Evolutionary conservation across 2,113 vertebrate genomes (phyloP).

Genomic region (Lepus europaeus): DNA sequence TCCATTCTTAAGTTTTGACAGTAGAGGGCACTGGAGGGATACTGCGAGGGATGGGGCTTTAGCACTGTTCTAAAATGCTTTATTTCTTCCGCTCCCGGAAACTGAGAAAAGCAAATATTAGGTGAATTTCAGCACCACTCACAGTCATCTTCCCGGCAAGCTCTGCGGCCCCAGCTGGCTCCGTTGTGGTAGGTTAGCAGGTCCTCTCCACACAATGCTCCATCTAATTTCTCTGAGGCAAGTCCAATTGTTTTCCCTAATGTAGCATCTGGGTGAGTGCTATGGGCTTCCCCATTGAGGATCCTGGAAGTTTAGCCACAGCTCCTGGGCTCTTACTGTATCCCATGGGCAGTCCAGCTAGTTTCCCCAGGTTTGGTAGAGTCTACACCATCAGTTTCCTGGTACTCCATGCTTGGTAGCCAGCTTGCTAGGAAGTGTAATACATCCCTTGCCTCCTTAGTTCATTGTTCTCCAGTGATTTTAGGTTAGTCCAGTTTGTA

Average conservation of each 20-base stretch:
- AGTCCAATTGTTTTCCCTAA: neutral
- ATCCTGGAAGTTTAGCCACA: neutral
- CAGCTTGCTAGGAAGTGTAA: neutral
- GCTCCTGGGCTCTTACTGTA: neutral
- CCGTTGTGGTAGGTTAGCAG: neutral
- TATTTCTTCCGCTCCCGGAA: neutral
- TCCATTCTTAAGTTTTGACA: neutral
- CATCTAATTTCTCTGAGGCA: neutral
- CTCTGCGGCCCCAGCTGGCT: neutral
- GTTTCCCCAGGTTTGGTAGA: neutral
- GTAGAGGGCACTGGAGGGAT: constrained; percentile 65
- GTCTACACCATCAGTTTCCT: neutral
- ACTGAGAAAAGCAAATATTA: neutral
- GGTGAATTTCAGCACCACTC: neutral
- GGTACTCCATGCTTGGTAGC: neutral
- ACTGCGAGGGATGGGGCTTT: neutral
- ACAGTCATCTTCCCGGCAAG: neutral
- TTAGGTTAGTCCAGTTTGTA: neutral
- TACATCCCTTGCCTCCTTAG: neutral
- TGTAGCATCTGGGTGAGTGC: neutral
- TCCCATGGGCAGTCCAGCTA: neutral
- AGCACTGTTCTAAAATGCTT: neutral
- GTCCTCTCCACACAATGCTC: neutral
- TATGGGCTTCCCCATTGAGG: neutral
- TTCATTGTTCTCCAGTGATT: neutral